These are phyloP conservation scores for Ormyrus thymus DNA, from an alignment of 2,888 invertebrate species.

Conservation along the genomic window DNA sequence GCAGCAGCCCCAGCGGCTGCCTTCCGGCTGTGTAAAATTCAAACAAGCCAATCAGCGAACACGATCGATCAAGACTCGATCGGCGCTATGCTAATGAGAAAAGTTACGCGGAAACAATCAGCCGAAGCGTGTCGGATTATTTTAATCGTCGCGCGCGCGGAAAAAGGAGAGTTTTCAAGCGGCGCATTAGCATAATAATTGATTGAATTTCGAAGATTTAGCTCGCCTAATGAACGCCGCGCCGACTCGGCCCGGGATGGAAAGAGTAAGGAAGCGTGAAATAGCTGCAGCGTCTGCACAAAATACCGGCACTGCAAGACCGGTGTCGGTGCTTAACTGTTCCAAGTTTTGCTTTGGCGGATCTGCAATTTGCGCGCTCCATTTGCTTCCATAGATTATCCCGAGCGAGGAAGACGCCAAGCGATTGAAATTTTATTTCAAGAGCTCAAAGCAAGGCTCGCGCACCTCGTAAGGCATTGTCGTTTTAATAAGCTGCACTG, in stretches of 20 bases:
- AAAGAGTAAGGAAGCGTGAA: constrained; percentile 70
- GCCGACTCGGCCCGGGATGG: constrained; percentile 55
- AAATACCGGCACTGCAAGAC: constrained; percentile 41
- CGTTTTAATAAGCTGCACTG: no score
- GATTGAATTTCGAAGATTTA: constrained; percentile 73
- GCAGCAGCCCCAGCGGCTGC: constrained; percentile 28
- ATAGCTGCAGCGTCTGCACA: constrained; percentile 62
- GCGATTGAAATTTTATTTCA: neutral
- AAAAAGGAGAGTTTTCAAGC: neutral
- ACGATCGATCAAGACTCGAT: constrained; percentile 23
- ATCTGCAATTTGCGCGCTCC: constrained; percentile 48
- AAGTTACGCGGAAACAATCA: constrained; percentile 43
- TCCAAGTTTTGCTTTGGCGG: constrained; percentile 48
- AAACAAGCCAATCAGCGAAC: constrained; percentile 41
- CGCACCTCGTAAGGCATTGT: no score
- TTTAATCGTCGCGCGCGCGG: constrained; percentile 1
- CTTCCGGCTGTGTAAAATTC: constrained; percentile 42
- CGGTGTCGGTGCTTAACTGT: constrained; percentile 41
- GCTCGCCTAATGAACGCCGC: constrained; percentile 70
- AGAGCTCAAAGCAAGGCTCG: no score
- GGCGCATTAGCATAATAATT: constrained; percentile 71
- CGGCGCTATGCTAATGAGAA: constrained; percentile 35
- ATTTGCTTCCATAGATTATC: constrained; percentile 46
- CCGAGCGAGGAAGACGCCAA: neutral
- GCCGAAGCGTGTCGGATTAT: constrained; percentile 10